Evolutionary conservation across 2,113 vertebrate genomes (phyloP), one percentile per base, ranked within the genome.

Genomic region (Microcebus griseorufus): DNA sequence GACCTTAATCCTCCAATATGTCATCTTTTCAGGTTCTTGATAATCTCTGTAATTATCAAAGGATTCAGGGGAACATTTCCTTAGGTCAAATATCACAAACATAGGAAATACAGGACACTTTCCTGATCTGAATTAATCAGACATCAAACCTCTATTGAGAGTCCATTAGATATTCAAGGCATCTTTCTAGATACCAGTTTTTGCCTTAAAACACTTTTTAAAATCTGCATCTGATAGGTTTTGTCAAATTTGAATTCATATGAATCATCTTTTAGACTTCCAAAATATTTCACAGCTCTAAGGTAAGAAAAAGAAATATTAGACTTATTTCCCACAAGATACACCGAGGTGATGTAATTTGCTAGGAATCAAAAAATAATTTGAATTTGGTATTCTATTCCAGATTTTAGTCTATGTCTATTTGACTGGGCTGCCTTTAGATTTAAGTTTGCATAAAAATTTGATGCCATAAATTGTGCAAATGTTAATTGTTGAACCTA

Each of bases 401-500:
- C 13, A 53, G 29, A 37, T 84, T 88, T 86, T 34, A 81, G 20
- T 72, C 48, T 72, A 9, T 60, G 9, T 60, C 6, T 94, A 23
- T 48, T 65, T 34, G 25, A 17, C 20, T 62, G 20, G 20, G 8
- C 1, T 96, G 27, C 37, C 69, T 92, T 75, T 75, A 87, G 58
- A 87, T 72, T 78, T 95, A 94, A 85, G 17, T 80, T 88, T 93
- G 51, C 51, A 90, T 95, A 64, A 92, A 90, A 93, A 91, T 78
- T 69, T 65, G 51, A 67, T 80, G 32, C 1, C 7, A 34, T 75
- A 82, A 90, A 82, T 48, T 90, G 29, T 91, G 10, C 11, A 90
- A 73, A 55, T 75, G 20, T 58, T 58, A 73, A 89, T 1, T 17
- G 20, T 84, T 90, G 65, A 23, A 12, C 16, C 13, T 64, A 89